Evolutionary conservation across 1,140 invertebrate species (phyloP).

Genomic region (Harlomillsia oculata): DNA sequence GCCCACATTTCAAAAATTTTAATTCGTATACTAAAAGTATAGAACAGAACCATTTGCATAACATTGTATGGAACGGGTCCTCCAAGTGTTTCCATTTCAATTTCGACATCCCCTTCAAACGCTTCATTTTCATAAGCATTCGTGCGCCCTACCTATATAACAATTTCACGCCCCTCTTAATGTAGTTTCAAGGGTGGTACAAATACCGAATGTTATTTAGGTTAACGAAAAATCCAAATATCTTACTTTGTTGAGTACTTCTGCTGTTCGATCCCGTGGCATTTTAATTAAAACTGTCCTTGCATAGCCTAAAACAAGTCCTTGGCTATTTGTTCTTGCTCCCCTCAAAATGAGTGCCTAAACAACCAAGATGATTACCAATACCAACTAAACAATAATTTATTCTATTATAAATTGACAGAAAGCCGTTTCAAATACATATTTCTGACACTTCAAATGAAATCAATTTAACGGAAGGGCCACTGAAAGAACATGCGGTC

Average conservation of each 20-base stretch:
- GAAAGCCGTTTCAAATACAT: too few relatives aligned
- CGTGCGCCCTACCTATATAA: background rate
- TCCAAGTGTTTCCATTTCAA: constrained; percentile 2
- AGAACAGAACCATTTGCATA: background rate
- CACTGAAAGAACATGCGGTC: too few relatives aligned
- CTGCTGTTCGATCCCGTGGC: background rate
- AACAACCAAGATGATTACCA: too few relatives aligned
- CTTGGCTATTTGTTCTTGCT: too few relatives aligned
- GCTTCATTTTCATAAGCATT: background rate
- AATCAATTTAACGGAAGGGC: too few relatives aligned
- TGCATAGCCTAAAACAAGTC: too few relatives aligned
- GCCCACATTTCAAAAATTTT: background rate
- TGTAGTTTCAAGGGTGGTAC: background rate
- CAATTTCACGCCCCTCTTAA: background rate
- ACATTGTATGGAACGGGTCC: background rate
- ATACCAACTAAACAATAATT: too few relatives aligned
- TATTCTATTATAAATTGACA: too few relatives aligned
- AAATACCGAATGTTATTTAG: background rate
- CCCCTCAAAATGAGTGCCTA: too few relatives aligned
- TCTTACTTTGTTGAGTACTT: background rate
- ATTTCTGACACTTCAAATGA: too few relatives aligned
- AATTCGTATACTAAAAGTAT: background rate
- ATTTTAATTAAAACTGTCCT: too few relatives aligned
- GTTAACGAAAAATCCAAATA: background rate
- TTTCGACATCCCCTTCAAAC: background rate